Evolutionary conservation across 2,113 vertebrate genomes (phyloP), one percentile per base, ranked within the genome.

Genomic region (Gallinago undulata): DNA sequence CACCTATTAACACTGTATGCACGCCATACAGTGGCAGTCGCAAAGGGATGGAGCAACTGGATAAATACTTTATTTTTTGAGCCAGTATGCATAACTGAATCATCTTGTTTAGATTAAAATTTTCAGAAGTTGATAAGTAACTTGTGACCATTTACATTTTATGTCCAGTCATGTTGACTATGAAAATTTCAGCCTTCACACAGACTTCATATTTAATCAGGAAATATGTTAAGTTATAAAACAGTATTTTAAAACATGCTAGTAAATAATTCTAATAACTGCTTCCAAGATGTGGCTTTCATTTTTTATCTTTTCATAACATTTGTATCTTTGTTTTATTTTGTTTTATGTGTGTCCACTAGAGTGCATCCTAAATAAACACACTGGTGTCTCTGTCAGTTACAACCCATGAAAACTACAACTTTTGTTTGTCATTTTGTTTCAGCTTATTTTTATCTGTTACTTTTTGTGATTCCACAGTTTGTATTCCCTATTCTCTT

Each of bases 351-450:
- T 87, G 27, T 87, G 84, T 96, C 96, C 96, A 94, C 96, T 93
- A 96, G 96, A 90, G 95, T 90, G 94, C 90, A 84, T 93, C 95
- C 96, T 95, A 90, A 70, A 95, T 93, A 93, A 94, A 70, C 86
- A 67, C 13, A 92, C 39, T 24, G 39, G 18, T 16, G 25, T 8
- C 14, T 90, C 21, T 59, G 33, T 86, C 68, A n/a, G 18, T 81
- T 59, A 17, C 9, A 81, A 24, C 21, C 60, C 19, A 7, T 56
- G 39, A 60, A 83, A 90, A n/a, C 21, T 39, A 4, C 41, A 74
- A 9, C 53, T 74, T 86, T 1, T 51, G 4, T 74, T 84, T 45
- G 37, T 45, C 21, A 15, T 60, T 83, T 94, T 78, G 28, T 82
- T 94, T 76, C 75, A 82, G 6, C 2, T 35, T 63, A 7, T 74